phyloP scores from a whole-genome alignment of 2,113 vertebrate species.

The Delphinapterus leucas region DNA sequence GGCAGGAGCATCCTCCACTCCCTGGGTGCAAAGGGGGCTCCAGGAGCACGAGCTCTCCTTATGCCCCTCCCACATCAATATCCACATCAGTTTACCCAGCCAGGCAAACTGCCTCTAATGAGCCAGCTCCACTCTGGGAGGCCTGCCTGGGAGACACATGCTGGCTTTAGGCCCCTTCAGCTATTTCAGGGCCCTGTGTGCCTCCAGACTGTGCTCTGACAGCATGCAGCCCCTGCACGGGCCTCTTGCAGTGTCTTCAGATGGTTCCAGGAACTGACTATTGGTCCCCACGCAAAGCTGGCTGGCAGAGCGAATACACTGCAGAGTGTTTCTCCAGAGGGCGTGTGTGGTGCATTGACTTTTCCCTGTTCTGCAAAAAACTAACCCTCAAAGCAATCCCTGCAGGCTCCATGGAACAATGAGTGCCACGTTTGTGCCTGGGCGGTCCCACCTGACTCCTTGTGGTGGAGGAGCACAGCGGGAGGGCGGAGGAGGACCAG shows the following conservation, averaged over 20 bases:
- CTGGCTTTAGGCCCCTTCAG: not conserved
- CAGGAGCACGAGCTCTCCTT: not conserved
- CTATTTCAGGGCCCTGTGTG: no score
- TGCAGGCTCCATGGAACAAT: not conserved
- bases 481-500: not conserved
- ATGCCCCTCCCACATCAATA: not conserved
- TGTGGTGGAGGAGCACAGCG: not conserved
- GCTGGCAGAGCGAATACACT: not conserved
- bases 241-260: rapidly evolving
- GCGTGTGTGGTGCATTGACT: rapidly evolving
- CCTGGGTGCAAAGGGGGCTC: not conserved
- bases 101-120: not conserved
- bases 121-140: not conserved
- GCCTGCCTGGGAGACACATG: not conserved
- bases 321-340: not conserved
- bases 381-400: not conserved
- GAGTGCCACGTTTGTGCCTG: rapidly evolving
- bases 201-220: not conserved
- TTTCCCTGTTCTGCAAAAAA: not conserved
- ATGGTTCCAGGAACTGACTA: not conserved
- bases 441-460: not conserved
- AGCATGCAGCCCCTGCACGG: not conserved
- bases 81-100: not conserved
- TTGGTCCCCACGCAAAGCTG: not conserved
- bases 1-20: not conserved